Evolutionary conservation across 2,888 invertebrate genomes (phyloP).

Genomic region (Heliconius charithonia): DNA sequence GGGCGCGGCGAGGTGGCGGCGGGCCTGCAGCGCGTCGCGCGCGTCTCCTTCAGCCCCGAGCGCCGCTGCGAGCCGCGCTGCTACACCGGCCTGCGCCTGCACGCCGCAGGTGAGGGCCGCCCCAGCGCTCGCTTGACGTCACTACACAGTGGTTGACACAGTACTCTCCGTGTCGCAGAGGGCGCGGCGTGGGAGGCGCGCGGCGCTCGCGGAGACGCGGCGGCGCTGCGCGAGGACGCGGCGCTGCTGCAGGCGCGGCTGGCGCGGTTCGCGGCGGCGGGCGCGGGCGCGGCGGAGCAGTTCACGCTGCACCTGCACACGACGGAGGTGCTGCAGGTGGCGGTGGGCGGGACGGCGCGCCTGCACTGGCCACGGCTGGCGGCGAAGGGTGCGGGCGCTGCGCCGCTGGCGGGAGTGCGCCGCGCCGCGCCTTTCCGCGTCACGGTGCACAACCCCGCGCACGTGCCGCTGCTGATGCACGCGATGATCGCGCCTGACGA

Average conservation of each 20-base stretch:
- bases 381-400: slow-evolving; percentile 53
- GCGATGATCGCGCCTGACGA: slow-evolving; percentile 85
- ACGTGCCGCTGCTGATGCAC: slow-evolving; percentile 88
- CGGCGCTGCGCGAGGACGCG: slow-evolving; percentile 46
- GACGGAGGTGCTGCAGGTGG: slow-evolving; percentile 75
- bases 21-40: slow-evolving; percentile 73
- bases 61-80: slow-evolving; percentile 88
- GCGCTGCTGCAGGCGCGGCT: slow-evolving; percentile 49
- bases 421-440: slow-evolving; percentile 47
- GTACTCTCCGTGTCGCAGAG: slow-evolving; percentile 47
- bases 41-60: slow-evolving; percentile 88
- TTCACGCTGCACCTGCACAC: slow-evolving; percentile 90
- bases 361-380: slow-evolving; percentile 56
- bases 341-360: slow-evolving; percentile 52
- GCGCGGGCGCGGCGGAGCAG: slow-evolving; percentile 82
- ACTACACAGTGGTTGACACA: no score
- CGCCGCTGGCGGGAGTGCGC: slow-evolving; percentile 47
- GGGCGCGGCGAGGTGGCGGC: slow-evolving; percentile 52
- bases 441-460: slow-evolving; percentile 83
- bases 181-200: slow-evolving; percentile 58
- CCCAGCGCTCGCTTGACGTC: neutral
- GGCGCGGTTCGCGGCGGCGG: slow-evolving; percentile 69
- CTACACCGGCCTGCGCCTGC: slow-evolving; percentile 88
- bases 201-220: slow-evolving; percentile 34
- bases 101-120: neutral